Base-by-base conservation (phyloP, 2,888 invertebrate species). In the Sussaba pulchella region DNA sequence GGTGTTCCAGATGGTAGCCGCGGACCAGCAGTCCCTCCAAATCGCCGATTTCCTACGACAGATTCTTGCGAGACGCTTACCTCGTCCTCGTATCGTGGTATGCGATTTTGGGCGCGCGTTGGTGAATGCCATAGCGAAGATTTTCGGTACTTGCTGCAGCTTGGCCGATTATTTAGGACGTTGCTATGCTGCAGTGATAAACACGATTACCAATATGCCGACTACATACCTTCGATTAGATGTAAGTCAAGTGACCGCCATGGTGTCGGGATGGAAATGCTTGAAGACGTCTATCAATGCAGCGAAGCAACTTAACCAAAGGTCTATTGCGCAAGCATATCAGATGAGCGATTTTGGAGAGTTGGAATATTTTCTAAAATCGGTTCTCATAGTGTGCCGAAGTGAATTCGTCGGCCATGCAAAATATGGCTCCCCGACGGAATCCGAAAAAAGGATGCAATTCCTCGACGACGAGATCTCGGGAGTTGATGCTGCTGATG, bases 191-290 rank as follows among this genome's bases (percentile, higher is more conserved):
- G 57, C 50, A 14, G 50, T 21, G 17, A 50, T 50, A 9, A 6
- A 50, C 9, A 17, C 4, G 10, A 4, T 10, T 50, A 19, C 50
- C 10, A 50, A 19, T 8, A 50, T 50, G 19, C 50, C 50, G 21
- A 50, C 50, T 5, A 14, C 75, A 3, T 84, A 73, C 19, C 77
- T 84, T 2, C 59, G 82, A 67, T 43, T 82, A 8, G 82, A 85
- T 47, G 82, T 83, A 3, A 79, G 77, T 39, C 83, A 84, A 19
- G 31, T 83, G 2, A 59, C 77, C 0, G 74, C 67, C 0, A 82
- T 84, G 83, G 71, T 84, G 4, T 14, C 78, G 0, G 47, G 81
- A 26, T 84, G 81, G 79, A 77, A 81, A 19, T 83, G 78, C 14
- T 24, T 82, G 3, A 57, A 82, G 10, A 59, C 41, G 8, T 70